phyloP scores from a whole-genome alignment of 2,888 invertebrate species.

The Laspeyria flexula region DNA sequence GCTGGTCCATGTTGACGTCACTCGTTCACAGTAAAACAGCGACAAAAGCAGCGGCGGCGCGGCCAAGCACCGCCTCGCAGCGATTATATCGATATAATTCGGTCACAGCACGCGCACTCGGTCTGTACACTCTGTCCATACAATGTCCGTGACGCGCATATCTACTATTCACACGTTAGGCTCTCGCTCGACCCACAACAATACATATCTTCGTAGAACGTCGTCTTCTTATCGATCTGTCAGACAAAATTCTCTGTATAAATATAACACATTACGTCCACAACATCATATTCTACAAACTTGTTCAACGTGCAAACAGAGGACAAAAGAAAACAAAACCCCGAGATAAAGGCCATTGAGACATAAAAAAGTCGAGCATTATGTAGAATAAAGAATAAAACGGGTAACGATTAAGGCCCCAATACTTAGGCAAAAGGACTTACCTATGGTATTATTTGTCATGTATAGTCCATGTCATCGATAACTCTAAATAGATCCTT shows the following conservation, averaged over 20 bases:
- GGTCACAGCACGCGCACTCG: slow-evolving; percentile 64
- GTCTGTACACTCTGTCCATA: slow-evolving; percentile 62
- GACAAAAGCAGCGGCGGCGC: slow-evolving; percentile 31
- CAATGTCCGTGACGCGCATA: slow-evolving; percentile 77
- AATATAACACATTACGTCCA: slow-evolving; percentile 63
- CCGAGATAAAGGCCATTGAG: slow-evolving; percentile 84
- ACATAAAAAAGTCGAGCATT: slow-evolving; percentile 81
- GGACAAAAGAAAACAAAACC: slow-evolving; percentile 85
- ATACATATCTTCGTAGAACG: slow-evolving; percentile 75
- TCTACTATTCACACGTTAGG: slow-evolving; percentile 73
- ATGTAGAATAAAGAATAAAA: slow-evolving; percentile 66
- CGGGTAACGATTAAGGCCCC: slow-evolving; percentile 50
- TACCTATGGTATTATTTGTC: slow-evolving; percentile 70
- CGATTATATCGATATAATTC: slow-evolving; percentile 51
- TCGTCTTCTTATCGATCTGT: slow-evolving; percentile 82
- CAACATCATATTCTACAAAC: slow-evolving; percentile 68
- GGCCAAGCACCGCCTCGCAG: slow-evolving; percentile 33
- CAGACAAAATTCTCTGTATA: slow-evolving; percentile 74
- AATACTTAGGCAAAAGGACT: slow-evolving; percentile 49
- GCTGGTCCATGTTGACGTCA: slow-evolving; percentile 73
- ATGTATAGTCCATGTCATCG: slow-evolving; percentile 76
- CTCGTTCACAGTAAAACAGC: slow-evolving; percentile 19
- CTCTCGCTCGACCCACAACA: slow-evolving; percentile 69
- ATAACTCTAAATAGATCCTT: slow-evolving; percentile 59
- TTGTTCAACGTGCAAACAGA: slow-evolving; percentile 72